A percentile compares a stretch with the other conserved stretches of the same genome.
Conservation (phyloP, 2,888 invertebrate species). For the Agrilus biguttatus region DNA sequence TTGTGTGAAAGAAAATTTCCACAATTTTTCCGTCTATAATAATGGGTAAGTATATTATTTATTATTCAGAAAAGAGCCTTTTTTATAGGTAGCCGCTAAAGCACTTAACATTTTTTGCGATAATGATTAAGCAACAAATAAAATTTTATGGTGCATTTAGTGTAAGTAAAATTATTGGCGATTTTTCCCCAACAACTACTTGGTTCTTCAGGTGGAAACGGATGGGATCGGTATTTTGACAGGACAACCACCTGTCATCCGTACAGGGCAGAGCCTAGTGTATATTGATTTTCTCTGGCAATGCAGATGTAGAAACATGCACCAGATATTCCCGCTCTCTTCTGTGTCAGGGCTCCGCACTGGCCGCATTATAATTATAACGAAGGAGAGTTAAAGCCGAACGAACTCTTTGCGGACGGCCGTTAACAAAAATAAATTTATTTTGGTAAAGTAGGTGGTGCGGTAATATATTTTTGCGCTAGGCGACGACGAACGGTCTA, state of each 20-base stretch:
- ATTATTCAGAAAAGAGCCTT: no score
- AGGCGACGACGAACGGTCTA: background rate
- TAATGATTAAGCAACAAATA: no score
- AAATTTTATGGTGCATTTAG: no score
- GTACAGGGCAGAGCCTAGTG: conserved; percentile 26
- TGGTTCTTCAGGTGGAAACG: no score
- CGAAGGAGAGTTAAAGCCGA: background rate
- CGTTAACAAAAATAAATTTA: conserved; percentile 17
- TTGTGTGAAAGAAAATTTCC: no score
- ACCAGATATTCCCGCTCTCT: conserved; percentile 13
- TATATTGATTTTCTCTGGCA: conserved; percentile 34
- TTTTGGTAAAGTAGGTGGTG: conserved; percentile 19
- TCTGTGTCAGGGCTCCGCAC: conserved; percentile 1
- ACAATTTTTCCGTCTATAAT: no score
- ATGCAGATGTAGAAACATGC: conserved; percentile 31
- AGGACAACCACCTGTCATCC: conserved; percentile 32
- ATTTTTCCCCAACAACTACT: no score
- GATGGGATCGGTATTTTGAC: conserved; percentile 9
- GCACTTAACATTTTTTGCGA: no score
- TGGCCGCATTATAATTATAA: conserved; percentile 6
- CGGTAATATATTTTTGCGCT: conserved; percentile 17
- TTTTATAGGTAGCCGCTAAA: no score
- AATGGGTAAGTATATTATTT: no score
- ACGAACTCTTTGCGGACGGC: conserved; percentile 9
- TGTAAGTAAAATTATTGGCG: no score